A percentile compares a stretch with the other conserved stretches of the same genome.
Conservation (phyloP, 2,113 vertebrate species). For the Strix uralensis region DNA sequence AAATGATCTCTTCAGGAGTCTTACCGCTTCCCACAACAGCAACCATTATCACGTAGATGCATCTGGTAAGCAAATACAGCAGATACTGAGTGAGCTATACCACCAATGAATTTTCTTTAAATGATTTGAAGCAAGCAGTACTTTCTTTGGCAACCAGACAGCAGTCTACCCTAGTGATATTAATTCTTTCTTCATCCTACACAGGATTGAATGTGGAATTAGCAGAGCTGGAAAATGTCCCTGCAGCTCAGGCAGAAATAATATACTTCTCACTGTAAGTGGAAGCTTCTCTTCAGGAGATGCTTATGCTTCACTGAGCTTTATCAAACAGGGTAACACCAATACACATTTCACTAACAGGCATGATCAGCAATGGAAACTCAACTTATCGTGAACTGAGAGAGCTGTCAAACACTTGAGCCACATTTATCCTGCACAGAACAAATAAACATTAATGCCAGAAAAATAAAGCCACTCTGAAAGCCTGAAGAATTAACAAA, state of each 20-base stretch:
- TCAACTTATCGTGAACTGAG: not conserved
- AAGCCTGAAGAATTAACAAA: conserved; percentile 36
- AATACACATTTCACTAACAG: not conserved
- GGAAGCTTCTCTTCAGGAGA: not conserved
- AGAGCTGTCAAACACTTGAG: not conserved
- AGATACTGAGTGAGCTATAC: not conserved
- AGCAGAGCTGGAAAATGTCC: not conserved
- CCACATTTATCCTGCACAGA: not conserved
- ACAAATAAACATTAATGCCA: conserved; percentile 20
- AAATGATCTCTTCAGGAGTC: not conserved
- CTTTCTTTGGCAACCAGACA: conserved; percentile 3
- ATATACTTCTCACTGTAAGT: not conserved
- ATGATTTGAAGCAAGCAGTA: not conserved
- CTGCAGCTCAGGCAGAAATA: conserved; percentile 5
- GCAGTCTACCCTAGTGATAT: conserved; percentile 24
- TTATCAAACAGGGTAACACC: not conserved
- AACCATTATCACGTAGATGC: not conserved
- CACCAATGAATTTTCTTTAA: not conserved
- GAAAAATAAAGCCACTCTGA: conserved; percentile 30
- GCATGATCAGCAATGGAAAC: not conserved
- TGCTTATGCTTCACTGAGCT: not conserved
- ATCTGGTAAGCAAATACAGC: not conserved
- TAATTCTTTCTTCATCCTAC: not conserved
- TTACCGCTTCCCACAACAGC: not conserved
- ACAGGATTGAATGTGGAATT: not conserved